Conservation (phyloP, 2,888 invertebrate species). For the Catocala fraxini region DNA sequence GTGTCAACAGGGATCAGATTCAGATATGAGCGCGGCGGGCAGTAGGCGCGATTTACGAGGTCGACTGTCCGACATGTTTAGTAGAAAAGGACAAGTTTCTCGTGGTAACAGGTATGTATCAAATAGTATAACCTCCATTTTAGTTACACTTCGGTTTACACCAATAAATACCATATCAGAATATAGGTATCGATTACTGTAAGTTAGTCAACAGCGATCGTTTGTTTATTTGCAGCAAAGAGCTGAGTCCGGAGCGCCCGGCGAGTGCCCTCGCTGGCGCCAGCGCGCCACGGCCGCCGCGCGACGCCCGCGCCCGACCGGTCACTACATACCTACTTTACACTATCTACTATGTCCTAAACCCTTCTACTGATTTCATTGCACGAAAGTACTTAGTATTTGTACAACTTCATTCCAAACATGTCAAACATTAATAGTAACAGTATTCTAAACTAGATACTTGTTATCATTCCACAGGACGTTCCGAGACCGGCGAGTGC, state of each 20-base stretch:
- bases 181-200: no score
- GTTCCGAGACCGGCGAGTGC: slow-evolving; percentile 76
- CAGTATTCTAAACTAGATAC: not conserved
- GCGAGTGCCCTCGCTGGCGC: slow-evolving; percentile 66
- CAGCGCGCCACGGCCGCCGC: slow-evolving; percentile 79
- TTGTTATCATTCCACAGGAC: slow-evolving; percentile 60
- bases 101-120: slow-evolving; percentile 89
- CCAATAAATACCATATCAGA: no score
- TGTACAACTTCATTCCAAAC: no score
- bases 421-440: no score
- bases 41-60: slow-evolving; percentile 94
- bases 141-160: no score
- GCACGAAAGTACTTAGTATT: no score
- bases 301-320: slow-evolving; percentile 66
- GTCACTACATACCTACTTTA: slow-evolving; percentile 42
- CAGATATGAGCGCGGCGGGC: slow-evolving; percentile 90
- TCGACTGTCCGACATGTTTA: slow-evolving; percentile 94
- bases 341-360: no score
- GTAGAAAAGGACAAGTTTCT: slow-evolving; percentile 88
- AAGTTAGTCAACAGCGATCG: no score
- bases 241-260: slow-evolving; percentile 77
- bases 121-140: no score
- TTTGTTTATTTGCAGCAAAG: slow-evolving; percentile 68
- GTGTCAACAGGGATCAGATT: slow-evolving; percentile 89
- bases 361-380: no score